A percentile compares a stretch with the other conserved stretches of the same genome.
These are phyloP conservation scores for Halesus radiatus DNA, from an alignment of 1,140 invertebrate genomes.

Conservation along the genomic window DNA sequence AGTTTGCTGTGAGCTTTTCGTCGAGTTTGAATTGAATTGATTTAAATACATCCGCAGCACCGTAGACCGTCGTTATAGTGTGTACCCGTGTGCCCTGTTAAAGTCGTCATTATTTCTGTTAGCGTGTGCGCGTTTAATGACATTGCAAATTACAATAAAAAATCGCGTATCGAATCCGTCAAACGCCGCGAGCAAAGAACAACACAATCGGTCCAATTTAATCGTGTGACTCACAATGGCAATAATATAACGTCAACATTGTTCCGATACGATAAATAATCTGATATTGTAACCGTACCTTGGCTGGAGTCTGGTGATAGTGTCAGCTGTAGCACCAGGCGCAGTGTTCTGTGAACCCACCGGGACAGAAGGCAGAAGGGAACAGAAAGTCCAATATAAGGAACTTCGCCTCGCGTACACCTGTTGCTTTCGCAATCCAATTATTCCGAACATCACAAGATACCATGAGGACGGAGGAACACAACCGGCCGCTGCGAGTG, in stretches of 20 bases:
- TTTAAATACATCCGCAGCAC: conserved; percentile 6
- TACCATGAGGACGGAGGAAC: background rate
- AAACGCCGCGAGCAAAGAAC: conserved; percentile 11
- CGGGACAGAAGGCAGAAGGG: background rate
- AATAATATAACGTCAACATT: conserved; percentile 17
- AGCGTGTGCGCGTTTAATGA: conserved; percentile 15
- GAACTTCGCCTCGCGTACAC: conserved; percentile 11
- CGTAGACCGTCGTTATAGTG: background rate
- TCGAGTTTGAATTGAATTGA: background rate
- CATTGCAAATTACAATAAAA: conserved; percentile 32
- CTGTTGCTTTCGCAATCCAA: conserved; percentile 26
- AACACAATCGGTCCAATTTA: conserved; percentile 18
- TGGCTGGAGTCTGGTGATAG: background rate
- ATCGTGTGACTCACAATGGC: conserved; percentile 19
- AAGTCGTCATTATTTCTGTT: background rate
- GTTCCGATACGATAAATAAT: conserved; percentile 9
- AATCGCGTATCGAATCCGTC: conserved; percentile 32
- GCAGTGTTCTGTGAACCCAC: background rate
- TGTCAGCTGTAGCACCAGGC: no score
- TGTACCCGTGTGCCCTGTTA: background rate
- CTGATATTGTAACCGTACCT: conserved; percentile 1
- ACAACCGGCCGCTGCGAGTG: conserved; percentile 17
- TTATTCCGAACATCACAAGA: background rate
- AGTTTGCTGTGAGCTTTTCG: no score
- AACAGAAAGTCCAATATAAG: conserved; percentile 16